A percentile compares a stretch with the other conserved stretches of the same genome.
These are phyloP conservation scores for Prenolepis imparis DNA, from an alignment of 2,888 invertebrate genomes.

Conservation along the genomic window DNA sequence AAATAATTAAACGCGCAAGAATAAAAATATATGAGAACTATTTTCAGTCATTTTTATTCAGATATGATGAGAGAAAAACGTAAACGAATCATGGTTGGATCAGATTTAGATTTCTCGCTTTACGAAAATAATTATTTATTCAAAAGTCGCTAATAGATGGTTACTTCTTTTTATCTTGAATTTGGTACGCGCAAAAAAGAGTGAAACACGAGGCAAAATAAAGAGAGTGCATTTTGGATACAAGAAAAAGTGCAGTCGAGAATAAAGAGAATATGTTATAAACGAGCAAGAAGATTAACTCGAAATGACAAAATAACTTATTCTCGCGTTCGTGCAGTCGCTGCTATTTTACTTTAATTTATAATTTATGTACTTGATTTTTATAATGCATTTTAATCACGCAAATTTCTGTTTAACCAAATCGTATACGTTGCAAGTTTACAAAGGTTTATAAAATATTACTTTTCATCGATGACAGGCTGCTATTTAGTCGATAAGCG, in stretches of 20 bases:
- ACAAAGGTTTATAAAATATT: background rate
- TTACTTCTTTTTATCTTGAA: background rate
- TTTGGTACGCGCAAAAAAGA: conserved; percentile 11
- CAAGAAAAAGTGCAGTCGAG: background rate
- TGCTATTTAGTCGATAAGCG: conserved; percentile 25
- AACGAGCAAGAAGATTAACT: background rate
- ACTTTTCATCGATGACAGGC: conserved; percentile 3
- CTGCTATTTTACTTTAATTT: conserved; percentile 38
- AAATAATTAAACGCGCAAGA: background rate
- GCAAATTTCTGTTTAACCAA: conserved; percentile 37
- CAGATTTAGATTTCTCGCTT: background rate
- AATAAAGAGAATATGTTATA: background rate
- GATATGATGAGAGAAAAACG: background rate
- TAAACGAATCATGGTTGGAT: background rate
- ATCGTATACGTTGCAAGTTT: background rate
- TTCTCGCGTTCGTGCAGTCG: background rate
- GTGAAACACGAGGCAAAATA: background rate
- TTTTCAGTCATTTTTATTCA: background rate
- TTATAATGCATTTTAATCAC: conserved; percentile 62
- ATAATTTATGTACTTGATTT: conserved; percentile 61
- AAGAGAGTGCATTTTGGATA: background rate
- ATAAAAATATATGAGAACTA: background rate
- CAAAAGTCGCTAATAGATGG: background rate
- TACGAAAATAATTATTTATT: conserved; percentile 14
- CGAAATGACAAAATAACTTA: background rate